phyloP scores from a whole-genome alignment of 2,888 invertebrate genomes.

The Nomada ferruginata region DNA sequence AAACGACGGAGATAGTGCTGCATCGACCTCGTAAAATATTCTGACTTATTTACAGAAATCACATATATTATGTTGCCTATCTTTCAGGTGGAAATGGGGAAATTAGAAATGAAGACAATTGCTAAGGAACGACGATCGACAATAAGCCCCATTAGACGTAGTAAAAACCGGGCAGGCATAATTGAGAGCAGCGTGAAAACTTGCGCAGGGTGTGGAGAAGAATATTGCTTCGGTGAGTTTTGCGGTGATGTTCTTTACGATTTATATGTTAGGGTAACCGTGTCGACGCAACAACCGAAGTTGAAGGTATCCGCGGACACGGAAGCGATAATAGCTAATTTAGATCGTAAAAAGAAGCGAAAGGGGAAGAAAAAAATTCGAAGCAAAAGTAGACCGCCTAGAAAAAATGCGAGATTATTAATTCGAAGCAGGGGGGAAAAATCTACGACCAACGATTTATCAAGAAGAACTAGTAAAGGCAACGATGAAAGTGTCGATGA shows the following conservation, averaged over 20 bases:
- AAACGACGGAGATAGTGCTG: too few species aligned
- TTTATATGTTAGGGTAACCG: constrained; percentile 84
- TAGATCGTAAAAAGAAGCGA: constrained; percentile 75
- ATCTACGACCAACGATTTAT: constrained; percentile 49
- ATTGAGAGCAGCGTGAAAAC: constrained; percentile 91
- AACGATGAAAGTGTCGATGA: constrained; percentile 83
- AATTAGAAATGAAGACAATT: constrained; percentile 90
- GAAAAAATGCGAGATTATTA: constrained; percentile 79
- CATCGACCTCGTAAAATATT: too few species aligned
- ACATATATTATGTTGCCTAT: neutral
- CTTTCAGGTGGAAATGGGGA: constrained; percentile 89
- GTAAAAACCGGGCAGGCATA: constrained; percentile 93
- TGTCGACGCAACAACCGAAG: constrained; percentile 77
- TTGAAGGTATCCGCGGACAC: constrained; percentile 80
- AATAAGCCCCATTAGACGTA: constrained; percentile 89
- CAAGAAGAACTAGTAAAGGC: constrained; percentile 34
- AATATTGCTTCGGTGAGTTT: constrained; percentile 89
- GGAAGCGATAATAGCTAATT: constrained; percentile 81
- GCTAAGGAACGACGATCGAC: constrained; percentile 89
- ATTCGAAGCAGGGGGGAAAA: constrained; percentile 75
- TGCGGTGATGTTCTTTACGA: constrained; percentile 87
- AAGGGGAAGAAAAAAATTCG: constrained; percentile 76
- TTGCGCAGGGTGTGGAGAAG: constrained; percentile 93
- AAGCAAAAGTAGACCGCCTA: constrained; percentile 83
- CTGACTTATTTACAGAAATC: neutral